phyloP scores from a whole-genome alignment of 2,797 vertebrate species.

The Simalia tracyae region DNA sequence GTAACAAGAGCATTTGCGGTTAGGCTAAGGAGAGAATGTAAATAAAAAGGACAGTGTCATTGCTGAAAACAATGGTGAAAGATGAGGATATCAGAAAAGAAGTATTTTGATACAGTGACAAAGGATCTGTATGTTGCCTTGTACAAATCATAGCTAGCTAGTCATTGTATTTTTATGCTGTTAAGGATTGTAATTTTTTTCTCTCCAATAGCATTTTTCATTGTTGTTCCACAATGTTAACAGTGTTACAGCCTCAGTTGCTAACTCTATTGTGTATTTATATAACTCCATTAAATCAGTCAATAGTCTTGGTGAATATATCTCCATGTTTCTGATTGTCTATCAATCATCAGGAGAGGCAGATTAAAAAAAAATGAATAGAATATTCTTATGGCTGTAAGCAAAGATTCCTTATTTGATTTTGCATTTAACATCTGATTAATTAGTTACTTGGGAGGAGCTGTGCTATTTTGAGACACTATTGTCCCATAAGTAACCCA shows the following conservation, averaged over 20 bases:
- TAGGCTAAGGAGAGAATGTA: constrained; percentile 61
- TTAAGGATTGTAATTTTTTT: constrained; percentile 61
- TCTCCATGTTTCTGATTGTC: constrained; percentile 10
- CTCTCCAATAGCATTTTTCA: constrained; percentile 55
- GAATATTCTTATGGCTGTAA: constrained; percentile 23
- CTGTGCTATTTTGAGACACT: constrained; percentile 59
- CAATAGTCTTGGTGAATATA: constrained; percentile 31
- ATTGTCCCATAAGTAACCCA: constrained; percentile 69
- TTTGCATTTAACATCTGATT: constrained; percentile 60
- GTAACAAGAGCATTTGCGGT: constrained; percentile 65
- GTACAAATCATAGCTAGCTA: constrained; percentile 63
- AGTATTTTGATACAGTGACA: constrained; percentile 66
- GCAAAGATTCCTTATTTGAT: constrained; percentile 35
- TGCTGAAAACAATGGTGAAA: constrained; percentile 71
- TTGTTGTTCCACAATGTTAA: constrained; percentile 44
- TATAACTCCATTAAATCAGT: constrained; percentile 43
- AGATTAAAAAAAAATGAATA: not conserved
- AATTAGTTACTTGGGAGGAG: constrained; percentile 54
- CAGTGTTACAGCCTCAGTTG: constrained; percentile 56
- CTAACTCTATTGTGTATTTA: constrained; percentile 33
- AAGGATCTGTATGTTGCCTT: constrained; percentile 63
- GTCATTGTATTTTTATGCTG: constrained; percentile 61
- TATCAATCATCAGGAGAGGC: constrained; percentile 16
- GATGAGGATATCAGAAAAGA: constrained; percentile 64
- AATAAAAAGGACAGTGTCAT: constrained; percentile 66